Evolutionary conservation across 2,797 vertebrate species (phyloP), one percentile per base, ranked within the genome.

Genomic region (Poecilia picta): DNA sequence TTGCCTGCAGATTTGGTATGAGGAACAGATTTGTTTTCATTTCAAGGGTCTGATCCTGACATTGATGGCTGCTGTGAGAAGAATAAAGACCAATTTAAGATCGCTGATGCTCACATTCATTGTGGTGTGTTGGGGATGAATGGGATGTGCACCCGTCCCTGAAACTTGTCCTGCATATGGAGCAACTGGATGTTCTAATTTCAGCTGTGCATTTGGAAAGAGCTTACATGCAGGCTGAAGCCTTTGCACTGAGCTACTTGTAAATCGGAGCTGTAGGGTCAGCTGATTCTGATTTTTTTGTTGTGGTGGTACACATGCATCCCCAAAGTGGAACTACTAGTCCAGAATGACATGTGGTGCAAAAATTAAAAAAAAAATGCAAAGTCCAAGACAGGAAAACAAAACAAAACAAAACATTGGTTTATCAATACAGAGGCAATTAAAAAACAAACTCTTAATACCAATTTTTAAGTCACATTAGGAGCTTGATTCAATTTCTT

Each of bases 101-200:
- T 25, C 1, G 39, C 10, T 80, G 87, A 87, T 83, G 88, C 76
- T 81, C 82, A 76, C 85, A 83, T 88, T 84, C 64, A 75, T 46
- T 75, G 11, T 77, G 72, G n/a, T n/a, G 74, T 45, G 73, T 73
- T 82, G 77, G 83, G 83, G 92, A 90, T 45, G 41, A 28, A 53
- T 39, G 82, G 92, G 93, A 92, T 79, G 66, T 73, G 76, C 23
- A 53, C 15, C 43, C 43, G 75, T 23, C 74, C 73, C 45, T 51
- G 77, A 83, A 79, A 93, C 90, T 92, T 94, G 92, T 89, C 18
- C 20, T 91, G 93, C 94, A 88, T 92, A 51, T 84, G 76, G 88
- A 94, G 96, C 96, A 97, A 96, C 96, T 97, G 97, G 95, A 95
- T 93, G 94, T 90, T 95, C 96, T 96, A 95, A 95, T 96, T 96